Base-by-base conservation (phyloP, 2,113 vertebrate species). In the Ammodytes dubius region DNA sequence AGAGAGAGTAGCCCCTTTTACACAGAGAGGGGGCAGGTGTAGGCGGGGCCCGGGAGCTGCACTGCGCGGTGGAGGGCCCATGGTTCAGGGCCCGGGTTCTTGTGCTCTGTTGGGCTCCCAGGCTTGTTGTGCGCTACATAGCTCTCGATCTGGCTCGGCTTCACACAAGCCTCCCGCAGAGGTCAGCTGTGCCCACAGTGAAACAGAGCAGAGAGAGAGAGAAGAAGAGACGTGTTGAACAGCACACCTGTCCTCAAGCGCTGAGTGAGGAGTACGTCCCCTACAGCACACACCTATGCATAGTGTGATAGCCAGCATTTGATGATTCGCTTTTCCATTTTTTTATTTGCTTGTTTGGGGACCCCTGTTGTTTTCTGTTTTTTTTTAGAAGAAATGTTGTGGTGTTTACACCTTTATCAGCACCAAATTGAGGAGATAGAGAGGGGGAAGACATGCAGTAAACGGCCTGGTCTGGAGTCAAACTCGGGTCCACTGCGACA, bases 81-180 rank as follows among this genome's bases (percentile, higher is more conserved):
- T 73, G 77, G 77, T 87, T 85, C 67, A 69, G 65, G 45, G 27
- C 27, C 52, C 70, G 14, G 74, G 85, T 84, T 77, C 81, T 47
- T 77, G 83, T 73, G 82, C 83, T 80, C 80, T 50, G 86, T 82
- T 27, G 83, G 85, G 85, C 81, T 90, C 91, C 78, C 79, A 57
- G 35, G 80, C 79, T 40, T 63, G 74, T 80, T 27, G 80, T 71
- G 84, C 66, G 27, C 27, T 27, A 27, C 27, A 27, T 61, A 40
- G 59, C 77, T 83, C 86, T 91, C 74, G 68, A 43, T 74, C 88
- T 92, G 88, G 89, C 87, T 85, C 79, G 43, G 90, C 85, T 90
- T 89, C 87, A 88, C 87, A 92, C 89, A 77, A 84, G 88, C 80
- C 79, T 86, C 92, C 91, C 4, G 49, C 17, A 7, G 90, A 85